phyloP scores from a whole-genome alignment of 2,797 vertebrate species.

The Myotis pilosus region DNA sequence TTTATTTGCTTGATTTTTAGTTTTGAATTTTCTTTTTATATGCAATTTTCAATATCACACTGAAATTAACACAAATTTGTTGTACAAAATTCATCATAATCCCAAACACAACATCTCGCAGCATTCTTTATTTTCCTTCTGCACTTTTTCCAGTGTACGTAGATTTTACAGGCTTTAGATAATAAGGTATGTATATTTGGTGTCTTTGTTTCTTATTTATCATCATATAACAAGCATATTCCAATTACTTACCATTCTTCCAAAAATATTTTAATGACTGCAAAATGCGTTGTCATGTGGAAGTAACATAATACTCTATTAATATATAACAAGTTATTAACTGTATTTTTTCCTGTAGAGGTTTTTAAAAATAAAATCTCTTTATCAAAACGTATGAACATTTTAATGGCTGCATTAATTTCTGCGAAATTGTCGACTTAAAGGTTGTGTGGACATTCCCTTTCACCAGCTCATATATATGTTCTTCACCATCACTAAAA shows the following conservation, averaged over 20 bases:
- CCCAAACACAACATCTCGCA: not conserved
- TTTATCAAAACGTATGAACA: not conserved
- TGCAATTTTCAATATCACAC: not conserved
- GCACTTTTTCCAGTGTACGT: not conserved
- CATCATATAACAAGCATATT: not conserved
- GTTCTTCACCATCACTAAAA: not conserved
- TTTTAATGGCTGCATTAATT: not conserved
- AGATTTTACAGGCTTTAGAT: not conserved
- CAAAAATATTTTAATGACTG: slow-evolving; percentile 10
- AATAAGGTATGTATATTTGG: not conserved
- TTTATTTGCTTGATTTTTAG: not conserved
- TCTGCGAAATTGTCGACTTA: not conserved
- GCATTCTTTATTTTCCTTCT: not conserved
- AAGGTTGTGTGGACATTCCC: not conserved
- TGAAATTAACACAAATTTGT: slow-evolving; percentile 16
- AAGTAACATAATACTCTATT: not conserved
- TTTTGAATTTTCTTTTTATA: slow-evolving; percentile 1
- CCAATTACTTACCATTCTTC: not conserved
- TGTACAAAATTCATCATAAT: not conserved
- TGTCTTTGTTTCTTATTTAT: not conserved
- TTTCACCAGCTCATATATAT: not conserved
- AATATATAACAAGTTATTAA: not conserved
- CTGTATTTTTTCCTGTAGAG: not conserved
- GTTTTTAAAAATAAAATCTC: not conserved
- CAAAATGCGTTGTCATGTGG: not conserved